Base-by-base conservation (phyloP, 2,888 invertebrate genomes). In the Cordylochernes scorpioides region DNA sequence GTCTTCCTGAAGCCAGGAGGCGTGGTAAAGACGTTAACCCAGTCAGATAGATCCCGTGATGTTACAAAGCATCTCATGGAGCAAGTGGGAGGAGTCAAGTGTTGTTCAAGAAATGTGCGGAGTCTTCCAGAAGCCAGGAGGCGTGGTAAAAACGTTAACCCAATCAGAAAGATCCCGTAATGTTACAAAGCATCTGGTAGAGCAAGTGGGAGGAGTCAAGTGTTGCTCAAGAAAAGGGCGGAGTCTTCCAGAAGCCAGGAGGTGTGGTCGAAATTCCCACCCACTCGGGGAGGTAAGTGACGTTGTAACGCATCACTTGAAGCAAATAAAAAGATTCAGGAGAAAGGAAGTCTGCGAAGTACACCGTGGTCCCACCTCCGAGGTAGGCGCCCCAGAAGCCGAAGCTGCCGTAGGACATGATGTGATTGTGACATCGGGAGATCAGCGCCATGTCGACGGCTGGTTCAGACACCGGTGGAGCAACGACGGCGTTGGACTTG, bases 391-490 rank as follows among this genome's bases (percentile, higher is more conserved):
- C 43, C 49, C 49, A 49, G 44, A 46, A 49, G 1, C 49, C 48
- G 33, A 43, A 49, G 4, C 47, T 44, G 4, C 49, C 49, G 25
- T 44, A 34, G n/a, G 47, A 46, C 3, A 49, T 39, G 16, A 62
- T 57, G 17, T 57, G 54, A 44, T 62, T 61, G 44, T 60, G 59
- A 42, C 59, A 60, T 7, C 57, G 48, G 15, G 58, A 54, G 47
- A 60, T 46, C 27, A 58, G 49, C 13, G 60, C 58, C 39, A 60
- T 43, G 46, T 60, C 60, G 34, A 55, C 44, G 7, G 53, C 54
- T 3, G 28, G n/a, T 7, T 9, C 5, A 18, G 56, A 51, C 17
- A 48, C 50, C 28, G 38, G 45, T 9, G 32, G 24, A 25, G 48
- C 51, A 34, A 54, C 52, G 10, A 53, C 50, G 14, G 56, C 54